Evolutionary conservation across 2,888 invertebrate species (phyloP), one percentile per base, ranked within the genome.

Genomic region (Oscheius sp.): DNA sequence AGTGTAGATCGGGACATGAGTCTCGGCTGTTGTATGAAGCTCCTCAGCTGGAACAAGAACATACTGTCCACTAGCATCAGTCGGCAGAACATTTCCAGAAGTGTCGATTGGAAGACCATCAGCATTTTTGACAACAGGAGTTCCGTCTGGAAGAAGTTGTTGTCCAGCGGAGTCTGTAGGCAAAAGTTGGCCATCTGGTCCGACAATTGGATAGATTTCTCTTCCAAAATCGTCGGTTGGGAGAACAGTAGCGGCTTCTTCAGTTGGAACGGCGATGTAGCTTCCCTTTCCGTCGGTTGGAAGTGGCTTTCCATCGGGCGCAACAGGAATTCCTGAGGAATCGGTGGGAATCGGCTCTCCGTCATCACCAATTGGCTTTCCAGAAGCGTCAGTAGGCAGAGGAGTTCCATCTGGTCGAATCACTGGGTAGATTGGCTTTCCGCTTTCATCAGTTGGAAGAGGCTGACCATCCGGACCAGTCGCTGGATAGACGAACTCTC

Each of bases 31-130:
- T 23, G 65, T 50, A 2, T 75, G 12, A n/a, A 25, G 29, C 52
- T 57, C 34, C 4, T 29, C 52, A 6, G 58, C 20, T 3, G 53
- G 53, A 15, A 37, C 39, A 15, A 17, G 15, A 25, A 58, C 58
- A 31, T 48, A 64, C 23, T 74, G 66, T 25, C 81, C 82, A n/a
- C 53, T 25, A 6, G 29, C 76, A 37, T 81, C 79, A 33, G 78
- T 83, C 4, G 78, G 74, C 12, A 72, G 70, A 2, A 55, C 34
- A 37, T 57, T 27, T 65, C 72, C 73, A 46, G 73, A 66, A 39
- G 70, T 53, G 65, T 72, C 48, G 45, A 70, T 39, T 6, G 79
- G 77, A 45, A 53, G 71, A 12, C 77, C 77, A n/a, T 69, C 64
- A 37, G 73, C 73, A 42, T 76, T 69, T 29, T 37, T 74, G 17